Evolutionary conservation across 1,140 invertebrate genomes (phyloP).

Genomic region (Acromyrmex echinatior): DNA sequence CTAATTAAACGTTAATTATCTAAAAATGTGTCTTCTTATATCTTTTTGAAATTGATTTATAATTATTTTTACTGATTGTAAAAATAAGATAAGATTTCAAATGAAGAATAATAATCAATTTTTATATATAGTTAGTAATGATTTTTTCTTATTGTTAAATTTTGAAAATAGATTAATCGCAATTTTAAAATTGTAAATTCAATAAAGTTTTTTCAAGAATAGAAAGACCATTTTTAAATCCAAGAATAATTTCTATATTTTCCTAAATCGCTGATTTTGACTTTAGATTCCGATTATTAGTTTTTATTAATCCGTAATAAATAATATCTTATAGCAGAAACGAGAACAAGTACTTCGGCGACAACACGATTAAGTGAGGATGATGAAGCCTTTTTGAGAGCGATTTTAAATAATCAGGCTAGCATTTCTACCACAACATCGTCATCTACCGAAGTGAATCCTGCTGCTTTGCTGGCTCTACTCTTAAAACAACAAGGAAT

Average conservation of each 20-base stretch:
- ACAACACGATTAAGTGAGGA: slow-evolving; percentile 54
- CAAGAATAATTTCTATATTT: background rate
- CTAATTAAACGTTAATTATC: background rate
- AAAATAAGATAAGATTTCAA: background rate
- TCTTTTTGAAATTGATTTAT: background rate
- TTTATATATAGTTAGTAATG: background rate
- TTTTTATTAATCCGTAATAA: slow-evolving; percentile 20
- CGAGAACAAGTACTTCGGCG: slow-evolving; percentile 9
- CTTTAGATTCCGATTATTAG: background rate
- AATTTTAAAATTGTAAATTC: background rate
- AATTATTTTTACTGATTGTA: background rate
- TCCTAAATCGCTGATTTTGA: background rate
- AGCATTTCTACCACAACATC: slow-evolving; percentile 55
- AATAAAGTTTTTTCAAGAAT: background rate
- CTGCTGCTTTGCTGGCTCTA: slow-evolving; percentile 90
- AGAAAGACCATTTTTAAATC: background rate
- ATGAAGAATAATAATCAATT: background rate
- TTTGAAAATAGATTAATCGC: background rate
- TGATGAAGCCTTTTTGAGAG: slow-evolving; percentile 81
- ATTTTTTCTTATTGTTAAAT: background rate
- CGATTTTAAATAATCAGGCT: slow-evolving; percentile 76
- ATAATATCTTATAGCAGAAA: slow-evolving; percentile 22
- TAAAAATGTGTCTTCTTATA: background rate
- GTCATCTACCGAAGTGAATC: slow-evolving; percentile 78
- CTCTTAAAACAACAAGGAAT: slow-evolving; percentile 90